A percentile compares a stretch with the other conserved stretches of the same genome.
phyloP scores from a whole-genome alignment of 2,888 invertebrate species.

The Drosophila borealis region DNA sequence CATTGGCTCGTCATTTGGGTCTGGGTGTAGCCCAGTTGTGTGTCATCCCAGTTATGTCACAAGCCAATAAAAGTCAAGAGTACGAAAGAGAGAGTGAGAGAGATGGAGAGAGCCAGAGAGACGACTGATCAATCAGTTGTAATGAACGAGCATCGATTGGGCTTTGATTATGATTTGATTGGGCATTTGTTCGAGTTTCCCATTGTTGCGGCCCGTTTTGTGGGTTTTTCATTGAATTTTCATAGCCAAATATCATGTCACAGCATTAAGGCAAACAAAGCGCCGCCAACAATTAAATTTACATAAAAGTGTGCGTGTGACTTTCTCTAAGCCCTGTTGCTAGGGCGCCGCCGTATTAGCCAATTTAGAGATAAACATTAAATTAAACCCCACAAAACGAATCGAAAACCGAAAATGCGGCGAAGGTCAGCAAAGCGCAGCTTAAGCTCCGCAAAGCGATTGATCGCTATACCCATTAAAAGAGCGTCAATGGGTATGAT shows the following conservation, averaged over 20 bases:
- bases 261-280: conserved; percentile 1
- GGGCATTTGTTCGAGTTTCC: conserved; percentile 27
- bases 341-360: conserved; percentile 19
- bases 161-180: conserved; percentile 29
- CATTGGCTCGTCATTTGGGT: conserved; percentile 8
- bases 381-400: conserved; percentile 4
- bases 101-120: neutral
- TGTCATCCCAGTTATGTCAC: conserved; percentile 34
- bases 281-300: conserved; percentile 5
- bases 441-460: neutral
- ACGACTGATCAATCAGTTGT: conserved; percentile 17
- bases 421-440: conserved; percentile 26
- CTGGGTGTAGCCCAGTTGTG: conserved; percentile 29
- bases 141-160: conserved; percentile 23
- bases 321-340: conserved; percentile 35
- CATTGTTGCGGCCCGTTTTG: conserved; percentile 13
- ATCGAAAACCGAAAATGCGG: conserved; percentile 5
- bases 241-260: conserved; percentile 19
- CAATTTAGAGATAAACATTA: conserved; percentile 20
- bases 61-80: conserved; percentile 1
- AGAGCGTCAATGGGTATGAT: neutral
- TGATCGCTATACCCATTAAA: neutral
- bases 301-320: conserved; percentile 9
- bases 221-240: conserved; percentile 50
- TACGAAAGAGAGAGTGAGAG: neutral